phyloP scores from a whole-genome alignment of 1,140 invertebrate species.

The Mya arenaria region DNA sequence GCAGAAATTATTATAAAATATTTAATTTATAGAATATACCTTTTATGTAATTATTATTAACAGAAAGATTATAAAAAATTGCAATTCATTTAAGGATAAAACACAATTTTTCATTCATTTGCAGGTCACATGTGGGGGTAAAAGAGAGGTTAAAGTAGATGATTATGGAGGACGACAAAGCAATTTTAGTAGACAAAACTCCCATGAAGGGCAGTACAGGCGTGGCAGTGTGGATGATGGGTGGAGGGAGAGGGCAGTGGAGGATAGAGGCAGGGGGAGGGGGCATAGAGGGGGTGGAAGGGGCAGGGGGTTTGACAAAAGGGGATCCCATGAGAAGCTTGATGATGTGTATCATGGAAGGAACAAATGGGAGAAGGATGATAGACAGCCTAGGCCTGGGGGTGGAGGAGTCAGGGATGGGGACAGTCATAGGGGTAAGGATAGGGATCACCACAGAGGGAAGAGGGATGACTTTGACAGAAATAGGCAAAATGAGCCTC shows the following conservation, averaged over 20 bases:
- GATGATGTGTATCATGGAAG: constrained; percentile 32
- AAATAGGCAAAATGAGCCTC: neutral
- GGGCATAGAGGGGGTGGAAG: constrained; percentile 8
- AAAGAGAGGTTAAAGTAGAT: constrained; percentile 42
- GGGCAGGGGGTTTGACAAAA: constrained; percentile 28
- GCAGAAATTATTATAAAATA: too few relatives aligned
- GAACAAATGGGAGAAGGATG: constrained; percentile 20
- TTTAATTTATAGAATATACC: too few relatives aligned
- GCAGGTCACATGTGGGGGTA: constrained; percentile 40
- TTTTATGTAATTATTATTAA: too few relatives aligned
- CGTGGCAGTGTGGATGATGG: constrained; percentile 9
- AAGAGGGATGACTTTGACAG: constrained; percentile 35
- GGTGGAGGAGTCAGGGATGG: constrained; percentile 11
- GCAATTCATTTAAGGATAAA: neutral
- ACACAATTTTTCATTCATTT: neutral
- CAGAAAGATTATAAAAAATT: too few relatives aligned
- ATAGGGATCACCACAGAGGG: constrained; percentile 5
- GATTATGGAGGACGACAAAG: constrained; percentile 11
- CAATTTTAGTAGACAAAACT: neutral
- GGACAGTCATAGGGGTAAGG: constrained; percentile 13
- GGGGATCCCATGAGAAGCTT: constrained; percentile 24
- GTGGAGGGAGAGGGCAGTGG: constrained; percentile 10
- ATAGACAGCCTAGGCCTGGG: constrained; percentile 7
- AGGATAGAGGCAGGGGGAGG: constrained; percentile 2
- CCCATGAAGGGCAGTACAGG: neutral